These are phyloP conservation scores for Bimastos eiseni DNA, from an alignment of 2,888 invertebrate genomes.

Conservation along the genomic window DNA sequence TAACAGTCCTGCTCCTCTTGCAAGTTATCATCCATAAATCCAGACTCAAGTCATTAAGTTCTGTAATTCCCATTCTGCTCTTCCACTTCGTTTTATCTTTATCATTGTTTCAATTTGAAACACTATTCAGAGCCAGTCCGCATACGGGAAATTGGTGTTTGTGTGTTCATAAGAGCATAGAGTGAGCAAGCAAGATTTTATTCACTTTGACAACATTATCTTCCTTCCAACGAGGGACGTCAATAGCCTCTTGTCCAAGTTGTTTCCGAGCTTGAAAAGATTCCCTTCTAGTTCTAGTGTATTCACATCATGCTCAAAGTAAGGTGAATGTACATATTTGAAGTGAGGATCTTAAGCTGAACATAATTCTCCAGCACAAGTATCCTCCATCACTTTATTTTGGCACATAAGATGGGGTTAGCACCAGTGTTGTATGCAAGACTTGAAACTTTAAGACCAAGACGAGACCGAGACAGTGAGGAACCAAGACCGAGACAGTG, in stretches of 20 bases:
- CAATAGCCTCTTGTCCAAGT: neutral
- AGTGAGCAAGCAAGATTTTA: no score
- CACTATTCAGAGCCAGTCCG: neutral
- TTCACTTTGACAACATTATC: no score
- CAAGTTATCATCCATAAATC: neutral
- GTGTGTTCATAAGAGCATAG: neutral
- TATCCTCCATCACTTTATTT: neutral
- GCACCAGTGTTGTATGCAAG: no score
- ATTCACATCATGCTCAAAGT: neutral
- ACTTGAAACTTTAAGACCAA: no score
- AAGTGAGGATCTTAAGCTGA: neutral
- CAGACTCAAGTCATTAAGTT: neutral
- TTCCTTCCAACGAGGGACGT: no score
- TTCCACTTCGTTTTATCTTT: neutral
- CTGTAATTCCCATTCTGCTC: neutral
- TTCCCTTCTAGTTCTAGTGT: neutral
- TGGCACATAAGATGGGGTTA: no score
- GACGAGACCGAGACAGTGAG: no score
- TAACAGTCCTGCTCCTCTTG: neutral
- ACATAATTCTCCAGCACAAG: neutral
- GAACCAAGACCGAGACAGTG: no score
- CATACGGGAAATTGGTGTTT: neutral
- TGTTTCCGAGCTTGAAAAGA: neutral
- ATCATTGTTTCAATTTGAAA: neutral
- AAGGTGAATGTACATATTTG: neutral